A percentile compares a stretch with the other conserved stretches of the same genome.
phyloP scores from a whole-genome alignment of 2,797 vertebrate species.

The Anguilla marmorata region DNA sequence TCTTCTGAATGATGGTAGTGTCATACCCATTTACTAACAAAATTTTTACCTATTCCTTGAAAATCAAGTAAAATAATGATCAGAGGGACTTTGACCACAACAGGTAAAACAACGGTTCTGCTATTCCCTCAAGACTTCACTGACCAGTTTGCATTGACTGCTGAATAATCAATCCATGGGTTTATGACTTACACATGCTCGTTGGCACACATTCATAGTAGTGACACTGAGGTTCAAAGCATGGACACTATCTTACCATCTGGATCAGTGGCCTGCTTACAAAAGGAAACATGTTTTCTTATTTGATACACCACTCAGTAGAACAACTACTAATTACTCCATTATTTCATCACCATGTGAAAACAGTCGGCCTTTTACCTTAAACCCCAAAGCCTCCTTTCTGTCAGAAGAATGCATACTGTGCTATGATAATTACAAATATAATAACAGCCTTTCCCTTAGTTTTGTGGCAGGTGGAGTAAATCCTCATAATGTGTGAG shows the following conservation, averaged over 20 bases:
- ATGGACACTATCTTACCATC: background rate
- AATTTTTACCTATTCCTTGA: background rate
- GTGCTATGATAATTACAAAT: conserved; percentile 24
- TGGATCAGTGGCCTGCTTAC: background rate
- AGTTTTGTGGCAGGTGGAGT: conserved; percentile 35
- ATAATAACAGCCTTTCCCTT: conserved; percentile 40
- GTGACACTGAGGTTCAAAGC: background rate
- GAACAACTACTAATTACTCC: background rate
- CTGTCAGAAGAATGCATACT: conserved; percentile 9
- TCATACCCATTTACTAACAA: background rate
- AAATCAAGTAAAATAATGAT: background rate
- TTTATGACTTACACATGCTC: background rate
- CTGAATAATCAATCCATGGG: background rate
- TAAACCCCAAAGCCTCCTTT: background rate
- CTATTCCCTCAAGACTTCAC: background rate
- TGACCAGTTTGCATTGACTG: background rate
- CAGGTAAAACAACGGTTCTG: background rate
- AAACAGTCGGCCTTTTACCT: conserved; percentile 4
- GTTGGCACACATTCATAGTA: background rate
- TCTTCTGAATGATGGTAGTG: background rate
- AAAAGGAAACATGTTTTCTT: conserved; percentile 3
- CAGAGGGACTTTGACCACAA: background rate
- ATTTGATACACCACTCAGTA: background rate
- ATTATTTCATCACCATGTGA: conserved; percentile 14
- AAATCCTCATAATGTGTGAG: conserved; percentile 54